Evolutionary conservation across 2,888 invertebrate species (phyloP).

Genomic region (Drosophila anceps): DNA sequence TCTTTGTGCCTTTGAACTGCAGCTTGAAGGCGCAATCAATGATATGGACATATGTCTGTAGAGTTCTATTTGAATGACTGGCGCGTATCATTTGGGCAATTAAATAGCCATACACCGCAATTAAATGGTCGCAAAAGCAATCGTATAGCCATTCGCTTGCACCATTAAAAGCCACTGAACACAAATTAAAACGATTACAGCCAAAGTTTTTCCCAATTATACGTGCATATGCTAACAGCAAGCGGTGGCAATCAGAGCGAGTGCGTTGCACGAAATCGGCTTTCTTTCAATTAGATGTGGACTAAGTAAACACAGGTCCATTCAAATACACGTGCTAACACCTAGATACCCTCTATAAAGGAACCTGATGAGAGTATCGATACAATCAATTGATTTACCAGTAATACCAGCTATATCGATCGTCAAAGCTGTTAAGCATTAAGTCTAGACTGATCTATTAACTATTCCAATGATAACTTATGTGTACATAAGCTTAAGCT

Average conservation of each 20-base stretch:
- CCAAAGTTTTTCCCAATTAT: constrained; percentile 45
- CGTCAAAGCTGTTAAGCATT: too few species aligned
- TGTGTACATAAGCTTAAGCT: neutral
- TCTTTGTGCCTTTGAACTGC: too few species aligned
- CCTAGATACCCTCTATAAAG: neutral
- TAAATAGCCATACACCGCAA: constrained; percentile 40
- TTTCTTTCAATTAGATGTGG: constrained; percentile 39
- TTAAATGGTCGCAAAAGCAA: constrained; percentile 64
- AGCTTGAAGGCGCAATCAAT: too few species aligned
- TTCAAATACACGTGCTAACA: neutral
- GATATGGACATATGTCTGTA: too few species aligned
- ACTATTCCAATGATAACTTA: neutral
- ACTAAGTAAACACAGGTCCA: constrained; percentile 28
- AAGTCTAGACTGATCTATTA: too few species aligned
- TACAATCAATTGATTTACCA: neutral
- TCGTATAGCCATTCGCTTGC: constrained; percentile 61
- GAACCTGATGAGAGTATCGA: neutral
- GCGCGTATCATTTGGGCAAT: constrained; percentile 35
- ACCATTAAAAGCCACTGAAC: constrained; percentile 71
- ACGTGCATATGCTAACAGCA: constrained; percentile 33
- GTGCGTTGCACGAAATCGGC: constrained; percentile 17
- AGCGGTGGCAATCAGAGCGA: constrained; percentile 15
- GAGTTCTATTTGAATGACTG: neutral
- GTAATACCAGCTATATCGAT: neutral
- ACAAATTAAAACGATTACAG: constrained; percentile 67